Conservation (phyloP, 2,888 invertebrate genomes). For the Steinernema carpocapsae region DNA sequence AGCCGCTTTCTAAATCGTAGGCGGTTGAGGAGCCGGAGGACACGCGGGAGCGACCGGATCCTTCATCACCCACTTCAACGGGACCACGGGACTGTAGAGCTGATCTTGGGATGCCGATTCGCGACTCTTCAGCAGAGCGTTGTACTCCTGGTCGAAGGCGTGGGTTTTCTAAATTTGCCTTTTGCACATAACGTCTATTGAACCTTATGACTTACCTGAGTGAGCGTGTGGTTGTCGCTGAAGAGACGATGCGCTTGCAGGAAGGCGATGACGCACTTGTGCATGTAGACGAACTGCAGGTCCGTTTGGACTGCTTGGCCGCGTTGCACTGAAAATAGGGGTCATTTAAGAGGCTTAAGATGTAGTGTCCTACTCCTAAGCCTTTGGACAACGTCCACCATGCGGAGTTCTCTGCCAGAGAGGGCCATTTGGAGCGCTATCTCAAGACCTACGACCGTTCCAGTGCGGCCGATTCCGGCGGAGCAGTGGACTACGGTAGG, state of each 20-base stretch:
- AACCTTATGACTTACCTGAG: not conserved
- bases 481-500: slow-evolving; percentile 25
- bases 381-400: slow-evolving; percentile 17
- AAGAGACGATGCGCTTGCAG: slow-evolving; percentile 6
- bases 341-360: not conserved
- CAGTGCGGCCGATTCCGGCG: slow-evolving; percentile 39
- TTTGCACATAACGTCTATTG: too few relatives aligned
- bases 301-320: slow-evolving; percentile 33
- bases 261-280: slow-evolving; percentile 10
- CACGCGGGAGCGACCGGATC: too few relatives aligned
- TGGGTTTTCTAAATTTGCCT: not conserved
- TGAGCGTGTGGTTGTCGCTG: not conserved
- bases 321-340: not conserved
- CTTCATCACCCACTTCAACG: too few relatives aligned
- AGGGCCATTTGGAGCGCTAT: slow-evolving; percentile 19
- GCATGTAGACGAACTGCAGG: slow-evolving; percentile 32
- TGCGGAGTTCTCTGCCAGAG: not conserved
- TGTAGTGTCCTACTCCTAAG: not conserved
- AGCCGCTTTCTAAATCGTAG: too few relatives aligned
- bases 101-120: not conserved
- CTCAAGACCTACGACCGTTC: slow-evolving; percentile 35
- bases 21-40: too few relatives aligned
- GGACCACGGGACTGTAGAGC: not conserved
- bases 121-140: not conserved
- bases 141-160: not conserved